phyloP scores from a whole-genome alignment of 2,888 invertebrate species.

The Barypeithes pellucidus region DNA sequence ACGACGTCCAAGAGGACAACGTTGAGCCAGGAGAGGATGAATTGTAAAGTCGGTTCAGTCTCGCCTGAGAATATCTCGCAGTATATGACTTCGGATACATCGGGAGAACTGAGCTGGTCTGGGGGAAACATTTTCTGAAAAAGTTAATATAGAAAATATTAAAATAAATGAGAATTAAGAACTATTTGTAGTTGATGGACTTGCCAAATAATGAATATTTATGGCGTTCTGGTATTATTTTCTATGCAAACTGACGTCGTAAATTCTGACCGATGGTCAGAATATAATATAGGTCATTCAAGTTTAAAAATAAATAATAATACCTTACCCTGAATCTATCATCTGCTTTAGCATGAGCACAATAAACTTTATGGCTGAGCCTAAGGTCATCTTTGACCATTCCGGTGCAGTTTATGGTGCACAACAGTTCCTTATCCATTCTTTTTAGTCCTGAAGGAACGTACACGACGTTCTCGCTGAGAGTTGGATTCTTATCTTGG shows the following conservation, averaged over 20 bases:
- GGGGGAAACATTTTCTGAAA: neutral
- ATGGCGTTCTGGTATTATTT: no score
- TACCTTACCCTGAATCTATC: neutral
- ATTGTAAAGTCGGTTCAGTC: neutral
- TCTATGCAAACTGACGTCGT: no score
- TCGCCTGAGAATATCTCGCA: conserved; percentile 9
- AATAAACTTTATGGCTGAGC: neutral
- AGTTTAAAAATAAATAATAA: no score
- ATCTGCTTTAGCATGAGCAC: neutral
- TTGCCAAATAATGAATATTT: no score
- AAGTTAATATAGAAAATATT: neutral
- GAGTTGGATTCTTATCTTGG: neutral
- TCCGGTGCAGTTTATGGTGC: conserved; percentile 1
- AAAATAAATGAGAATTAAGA: no score
- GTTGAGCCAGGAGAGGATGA: conserved; percentile 12
- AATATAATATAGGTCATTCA: neutral
- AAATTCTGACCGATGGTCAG: no score
- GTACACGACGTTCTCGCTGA: neutral
- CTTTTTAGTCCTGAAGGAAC: neutral
- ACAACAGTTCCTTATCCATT: neutral
- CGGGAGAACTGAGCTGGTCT: neutral
- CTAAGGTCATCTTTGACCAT: neutral
- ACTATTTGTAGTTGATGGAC: no score
- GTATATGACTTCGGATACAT: neutral
- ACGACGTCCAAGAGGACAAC: conserved; percentile 2